Base-by-base conservation (phyloP, 92 coral and sea anemone species). In the Parazoanthus darwini region DNA sequence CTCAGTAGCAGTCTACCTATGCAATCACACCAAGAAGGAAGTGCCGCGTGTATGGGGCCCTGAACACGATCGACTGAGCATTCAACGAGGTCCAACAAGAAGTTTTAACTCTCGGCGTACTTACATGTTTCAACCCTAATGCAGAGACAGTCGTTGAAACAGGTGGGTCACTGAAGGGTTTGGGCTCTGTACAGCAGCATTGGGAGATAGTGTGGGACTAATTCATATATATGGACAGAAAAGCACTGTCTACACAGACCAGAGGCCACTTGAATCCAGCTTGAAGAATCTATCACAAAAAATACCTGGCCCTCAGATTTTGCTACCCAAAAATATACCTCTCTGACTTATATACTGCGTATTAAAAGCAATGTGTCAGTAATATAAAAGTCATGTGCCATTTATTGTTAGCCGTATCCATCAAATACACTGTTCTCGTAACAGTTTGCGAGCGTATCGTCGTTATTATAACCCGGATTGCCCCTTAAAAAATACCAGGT, bases 161-260 rank as follows among this genome's bases (percentile, higher is more conserved):
- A 16, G 91, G 89, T 35, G 91, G 90, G 50, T 90, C 90, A 23
- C 77, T 80, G 26, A 86, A 90, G 68, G 87, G 92, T 22, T 79
- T 90, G 18, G 86, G 86, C 1, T 82, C 89, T 0, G 92, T 90
- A 81, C 71, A 88, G 82, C 26, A 88, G 67, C 81, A 81, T 88
- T 81, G 88, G 95, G 86, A 1, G 90, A 90, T 39, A 39, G 89
- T 92, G 8, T 90, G 91, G 92, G 92, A 39, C 79, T 93, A 90
- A 84, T 93, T 85, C 51, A 88, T 90, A 20, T 29, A 29, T 92
- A 79, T 78, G 95, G 92, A 3, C 90, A 93, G 54, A 39, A 39
- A 3, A 91, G 93, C 81, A 82, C 84, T 16, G 86, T 92, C 20
- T 51, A 75, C 76, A 93, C 95, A 14, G 93, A 91, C 67, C 90